phyloP scores from a whole-genome alignment of 2,113 vertebrate genomes.

The Oncorhynchus mykiss region DNA sequence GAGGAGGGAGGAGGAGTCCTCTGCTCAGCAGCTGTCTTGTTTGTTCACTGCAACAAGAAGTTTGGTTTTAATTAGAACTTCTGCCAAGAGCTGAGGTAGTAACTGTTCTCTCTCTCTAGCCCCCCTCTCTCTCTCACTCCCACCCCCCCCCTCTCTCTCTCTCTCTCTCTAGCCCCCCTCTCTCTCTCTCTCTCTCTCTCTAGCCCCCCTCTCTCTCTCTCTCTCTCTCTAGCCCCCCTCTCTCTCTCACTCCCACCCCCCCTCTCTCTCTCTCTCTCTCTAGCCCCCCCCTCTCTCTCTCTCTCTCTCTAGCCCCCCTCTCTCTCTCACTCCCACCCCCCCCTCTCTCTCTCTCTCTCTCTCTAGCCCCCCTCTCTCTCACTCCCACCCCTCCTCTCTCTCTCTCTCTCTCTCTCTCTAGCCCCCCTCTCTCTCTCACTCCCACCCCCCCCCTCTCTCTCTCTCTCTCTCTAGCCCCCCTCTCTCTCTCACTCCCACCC shows the following conservation, averaged over 20 bases:
- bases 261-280: slow-evolving; percentile 47
- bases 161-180: too few relatives aligned
- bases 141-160: too few relatives aligned
- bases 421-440: too few relatives aligned
- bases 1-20: slow-evolving; percentile 45
- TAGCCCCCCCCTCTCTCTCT: neutral
- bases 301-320: neutral
- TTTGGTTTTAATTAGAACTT: slow-evolving; percentile 87
- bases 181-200: too few relatives aligned
- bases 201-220: too few relatives aligned
- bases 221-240: neutral
- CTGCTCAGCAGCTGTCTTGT: slow-evolving; percentile 76
- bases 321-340: neutral
- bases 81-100: slow-evolving; percentile 77
- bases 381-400: too few relatives aligned
- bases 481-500: too few relatives aligned
- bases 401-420: neutral
- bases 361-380: neutral
- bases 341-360: neutral
- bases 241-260: slow-evolving; percentile 7
- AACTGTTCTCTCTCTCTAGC: slow-evolving; percentile 45
- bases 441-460: too few relatives aligned
- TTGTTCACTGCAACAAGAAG: slow-evolving; percentile 77
- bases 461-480: neutral
- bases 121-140: too few relatives aligned